These are phyloP conservation scores for Scleropages formosus DNA, from an alignment of 2,797 vertebrate genomes.

Conservation along the genomic window DNA sequence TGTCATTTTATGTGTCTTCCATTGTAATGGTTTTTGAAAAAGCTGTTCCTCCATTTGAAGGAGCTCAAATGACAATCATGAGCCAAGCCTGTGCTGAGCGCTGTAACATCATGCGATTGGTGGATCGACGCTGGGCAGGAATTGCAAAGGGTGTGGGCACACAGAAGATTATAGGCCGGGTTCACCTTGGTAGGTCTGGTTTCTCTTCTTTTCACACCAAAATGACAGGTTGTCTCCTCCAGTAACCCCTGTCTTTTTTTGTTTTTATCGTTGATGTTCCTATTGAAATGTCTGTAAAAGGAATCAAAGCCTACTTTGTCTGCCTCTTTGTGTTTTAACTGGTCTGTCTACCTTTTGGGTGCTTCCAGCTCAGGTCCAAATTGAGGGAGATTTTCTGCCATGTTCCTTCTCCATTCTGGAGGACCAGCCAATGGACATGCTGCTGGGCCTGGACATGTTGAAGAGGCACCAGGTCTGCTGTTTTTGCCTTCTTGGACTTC, in stretches of 20 bases:
- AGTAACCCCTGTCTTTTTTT: neutral
- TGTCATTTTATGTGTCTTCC: neutral
- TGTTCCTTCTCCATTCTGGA: constrained; percentile 98
- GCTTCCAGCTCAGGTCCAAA: constrained; percentile 92
- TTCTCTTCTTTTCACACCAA: neutral
- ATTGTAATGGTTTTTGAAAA: neutral
- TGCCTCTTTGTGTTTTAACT: neutral
- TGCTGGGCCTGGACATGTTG: constrained; percentile 97
- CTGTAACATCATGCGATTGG: constrained; percentile 97
- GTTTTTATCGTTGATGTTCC: neutral
- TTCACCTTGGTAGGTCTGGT: constrained; percentile 82
- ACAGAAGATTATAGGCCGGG: constrained; percentile 96
- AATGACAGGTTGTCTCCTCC: neutral
- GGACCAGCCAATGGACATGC: constrained; percentile 99
- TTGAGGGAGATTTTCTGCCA: constrained; percentile 93
- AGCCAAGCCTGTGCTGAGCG: constrained; percentile 96
- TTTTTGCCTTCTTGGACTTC: constrained; percentile 15
- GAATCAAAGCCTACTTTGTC: too few relatives aligned
- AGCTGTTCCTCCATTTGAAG: constrained; percentile 58
- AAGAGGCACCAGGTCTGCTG: constrained; percentile 92
- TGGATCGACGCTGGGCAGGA: constrained; percentile 95
- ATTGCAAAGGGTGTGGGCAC: constrained; percentile 98
- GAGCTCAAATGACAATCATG: constrained; percentile 99
- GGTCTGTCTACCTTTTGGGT: neutral
- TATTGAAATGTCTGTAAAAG: too few relatives aligned